These are phyloP conservation scores for Eidolon helvum DNA, from an alignment of 2,113 vertebrate species.

Conservation along the genomic window DNA sequence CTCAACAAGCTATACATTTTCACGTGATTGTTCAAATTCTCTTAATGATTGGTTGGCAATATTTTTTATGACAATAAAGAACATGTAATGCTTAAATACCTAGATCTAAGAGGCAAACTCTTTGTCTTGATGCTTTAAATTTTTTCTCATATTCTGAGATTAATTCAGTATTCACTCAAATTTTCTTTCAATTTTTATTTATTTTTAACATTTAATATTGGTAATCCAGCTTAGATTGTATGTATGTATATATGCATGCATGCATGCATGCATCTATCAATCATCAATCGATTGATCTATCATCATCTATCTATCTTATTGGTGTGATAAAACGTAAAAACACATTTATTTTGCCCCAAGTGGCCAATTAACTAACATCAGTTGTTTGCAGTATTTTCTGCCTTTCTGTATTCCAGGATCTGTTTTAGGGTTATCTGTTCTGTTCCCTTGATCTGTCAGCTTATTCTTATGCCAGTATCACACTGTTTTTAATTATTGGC, in stretches of 20 bases:
- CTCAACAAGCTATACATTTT: neutral
- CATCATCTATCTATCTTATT: neutral
- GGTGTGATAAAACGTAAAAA: neutral
- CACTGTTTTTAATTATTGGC: conserved; percentile 64
- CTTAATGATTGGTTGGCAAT: neutral
- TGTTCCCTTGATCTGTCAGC: conserved; percentile 64
- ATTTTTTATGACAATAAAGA: neutral
- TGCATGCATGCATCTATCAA: neutral
- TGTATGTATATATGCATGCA: neutral
- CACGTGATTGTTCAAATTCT: neutral
- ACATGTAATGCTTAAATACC: neutral
- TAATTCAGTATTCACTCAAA: neutral
- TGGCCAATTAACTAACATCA: neutral
- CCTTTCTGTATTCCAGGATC: conserved; percentile 40
- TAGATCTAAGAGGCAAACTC: neutral
- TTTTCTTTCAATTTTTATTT: neutral
- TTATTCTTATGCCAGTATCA: conserved; percentile 67
- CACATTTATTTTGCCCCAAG: neutral
- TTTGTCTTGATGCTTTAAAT: neutral
- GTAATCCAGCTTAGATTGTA: neutral
- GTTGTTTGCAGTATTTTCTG: conserved; percentile 28
- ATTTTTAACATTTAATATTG: neutral
- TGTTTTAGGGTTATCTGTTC: conserved; percentile 66
- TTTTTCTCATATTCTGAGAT: neutral
- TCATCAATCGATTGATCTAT: too few relatives aligned